Evolutionary conservation across 2,888 invertebrate genomes (phyloP).

Genomic region (Sericinus montela): DNA sequence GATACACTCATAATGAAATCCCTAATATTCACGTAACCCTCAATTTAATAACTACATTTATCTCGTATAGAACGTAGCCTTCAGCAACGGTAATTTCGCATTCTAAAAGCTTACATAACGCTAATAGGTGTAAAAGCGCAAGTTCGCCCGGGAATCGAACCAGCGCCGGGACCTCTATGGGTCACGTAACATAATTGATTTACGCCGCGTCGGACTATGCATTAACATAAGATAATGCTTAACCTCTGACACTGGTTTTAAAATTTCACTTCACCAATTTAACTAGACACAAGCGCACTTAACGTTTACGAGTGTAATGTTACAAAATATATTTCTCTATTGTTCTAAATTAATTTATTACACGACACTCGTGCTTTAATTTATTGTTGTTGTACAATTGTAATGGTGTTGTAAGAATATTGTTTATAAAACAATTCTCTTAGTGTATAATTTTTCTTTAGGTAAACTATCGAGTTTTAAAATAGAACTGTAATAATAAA

Average conservation of each 20-base stretch:
- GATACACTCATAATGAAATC: neutral
- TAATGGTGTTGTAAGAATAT: too few species aligned
- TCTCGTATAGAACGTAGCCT: constrained; percentile 19
- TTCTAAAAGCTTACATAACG: constrained; percentile 42
- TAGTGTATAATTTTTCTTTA: too few species aligned
- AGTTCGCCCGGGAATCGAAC: constrained; percentile 48
- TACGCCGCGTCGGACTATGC: constrained; percentile 62
- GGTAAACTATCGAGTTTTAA: too few species aligned
- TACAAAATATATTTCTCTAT: constrained; percentile 2
- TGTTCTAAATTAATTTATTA: constrained; percentile 10
- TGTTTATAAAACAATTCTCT: too few species aligned
- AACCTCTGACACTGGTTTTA: constrained; percentile 68
- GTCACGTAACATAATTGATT: constrained; percentile 75
- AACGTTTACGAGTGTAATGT: constrained; percentile 6
- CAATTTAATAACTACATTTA: constrained; percentile 13
- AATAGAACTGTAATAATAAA: too few species aligned
- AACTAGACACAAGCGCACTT: constrained; percentile 27
- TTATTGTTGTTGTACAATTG: too few species aligned
- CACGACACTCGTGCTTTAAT: neutral
- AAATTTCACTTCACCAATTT: constrained; percentile 59
- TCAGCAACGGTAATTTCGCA: constrained; percentile 26
- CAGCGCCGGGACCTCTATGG: constrained; percentile 49
- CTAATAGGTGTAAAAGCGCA: constrained; percentile 55
- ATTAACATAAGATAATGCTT: constrained; percentile 78
- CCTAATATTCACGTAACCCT: constrained; percentile 1